phyloP scores from a whole-genome alignment of 2,888 invertebrate genomes.

The Hirtodrosophila cameraria region DNA sequence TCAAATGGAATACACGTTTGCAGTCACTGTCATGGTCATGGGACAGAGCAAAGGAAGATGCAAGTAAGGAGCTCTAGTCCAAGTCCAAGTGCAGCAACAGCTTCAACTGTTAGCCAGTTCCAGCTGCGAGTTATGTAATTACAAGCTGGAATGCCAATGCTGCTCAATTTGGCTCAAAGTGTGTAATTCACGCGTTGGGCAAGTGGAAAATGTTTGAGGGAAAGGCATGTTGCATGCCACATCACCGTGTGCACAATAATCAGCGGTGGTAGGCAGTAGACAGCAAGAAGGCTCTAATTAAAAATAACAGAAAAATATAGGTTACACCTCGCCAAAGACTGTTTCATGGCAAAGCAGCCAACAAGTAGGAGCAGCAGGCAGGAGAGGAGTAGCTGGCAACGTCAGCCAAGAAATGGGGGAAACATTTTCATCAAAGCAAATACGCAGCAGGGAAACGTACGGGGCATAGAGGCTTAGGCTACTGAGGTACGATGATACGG shows the following conservation, averaged over 20 bases:
- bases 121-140: constrained; percentile 59
- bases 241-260: constrained; percentile 62
- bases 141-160: constrained; percentile 47
- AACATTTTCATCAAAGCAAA: constrained; percentile 58
- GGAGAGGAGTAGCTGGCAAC: neutral
- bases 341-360: constrained; percentile 25
- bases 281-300: constrained; percentile 59
- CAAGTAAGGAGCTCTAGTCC: neutral
- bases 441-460: constrained; percentile 11
- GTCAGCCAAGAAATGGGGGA: constrained; percentile 45
- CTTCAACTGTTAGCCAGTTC: constrained; percentile 2
- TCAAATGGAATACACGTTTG: constrained; percentile 29
- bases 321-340: constrained; percentile 66
- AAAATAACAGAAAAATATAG: constrained; percentile 66
- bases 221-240: constrained; percentile 37
- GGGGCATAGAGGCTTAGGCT: neutral
- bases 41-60: neutral
- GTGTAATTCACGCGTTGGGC: constrained; percentile 38
- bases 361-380: neutral
- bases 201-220: constrained; percentile 22
- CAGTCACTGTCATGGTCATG: constrained; percentile 7
- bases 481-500: neutral
- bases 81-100: neutral
- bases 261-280: constrained; percentile 48
- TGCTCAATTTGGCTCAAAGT: constrained; percentile 36